Percentiles rank a stretch among this genome's conserved stretches.
Evolutionary conservation across 2,888 invertebrate species (phyloP).

Genomic region (Sesamia inferens): DNA sequence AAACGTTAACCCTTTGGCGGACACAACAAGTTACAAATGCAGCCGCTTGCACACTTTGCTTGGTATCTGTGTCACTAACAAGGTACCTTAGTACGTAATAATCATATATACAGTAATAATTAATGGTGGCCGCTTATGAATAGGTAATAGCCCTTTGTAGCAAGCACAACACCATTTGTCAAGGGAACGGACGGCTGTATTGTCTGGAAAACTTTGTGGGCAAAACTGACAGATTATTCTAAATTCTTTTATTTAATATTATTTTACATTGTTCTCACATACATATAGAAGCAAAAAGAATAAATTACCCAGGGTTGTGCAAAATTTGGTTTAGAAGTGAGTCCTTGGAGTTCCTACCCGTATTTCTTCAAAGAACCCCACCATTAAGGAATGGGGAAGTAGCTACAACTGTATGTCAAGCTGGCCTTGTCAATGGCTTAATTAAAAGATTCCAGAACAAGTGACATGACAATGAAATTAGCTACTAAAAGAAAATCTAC

Average conservation of each 20-base stretch:
- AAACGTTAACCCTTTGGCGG: slow-evolving; percentile 1
- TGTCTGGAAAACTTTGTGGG: neutral
- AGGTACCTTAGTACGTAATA: slow-evolving; percentile 31
- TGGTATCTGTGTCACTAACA: slow-evolving; percentile 29
- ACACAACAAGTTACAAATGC: slow-evolving; percentile 3
- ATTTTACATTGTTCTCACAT: no score
- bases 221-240: neutral
- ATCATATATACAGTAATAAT: slow-evolving; percentile 44
- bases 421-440: no score
- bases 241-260: no score
- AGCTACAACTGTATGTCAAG: no score
- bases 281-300: no score
- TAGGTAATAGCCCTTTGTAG: slow-evolving; percentile 20
- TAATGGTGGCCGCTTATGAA: slow-evolving; percentile 40
- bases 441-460: neutral
- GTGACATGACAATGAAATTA: slow-evolving; percentile 6
- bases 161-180: slow-evolving; percentile 26
- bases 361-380: no score
- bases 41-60: slow-evolving; percentile 6
- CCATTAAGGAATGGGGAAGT: no score
- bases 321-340: no score
- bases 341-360: no score
- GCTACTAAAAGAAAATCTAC: slow-evolving; percentile 15
- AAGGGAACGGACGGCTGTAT: slow-evolving; percentile 1
- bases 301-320: no score